phyloP scores from a whole-genome alignment of 2,888 invertebrate genomes.

The Synergus japonicus region DNA sequence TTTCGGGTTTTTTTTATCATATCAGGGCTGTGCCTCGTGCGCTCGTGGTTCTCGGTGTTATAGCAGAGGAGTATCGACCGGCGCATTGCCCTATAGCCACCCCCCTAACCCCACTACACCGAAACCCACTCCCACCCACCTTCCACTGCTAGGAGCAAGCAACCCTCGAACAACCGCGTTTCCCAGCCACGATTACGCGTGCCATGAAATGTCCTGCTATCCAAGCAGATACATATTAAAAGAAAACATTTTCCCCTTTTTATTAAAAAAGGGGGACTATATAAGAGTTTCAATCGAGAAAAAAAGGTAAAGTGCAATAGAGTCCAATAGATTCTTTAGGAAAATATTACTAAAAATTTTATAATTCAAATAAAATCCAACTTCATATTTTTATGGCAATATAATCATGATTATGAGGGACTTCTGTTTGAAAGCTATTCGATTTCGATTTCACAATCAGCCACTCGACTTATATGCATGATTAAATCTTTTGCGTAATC shows the following conservation, averaged over 20 bases:
- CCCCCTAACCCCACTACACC: conserved; percentile 50
- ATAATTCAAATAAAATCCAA: no score
- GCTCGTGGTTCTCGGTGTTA: conserved; percentile 53
- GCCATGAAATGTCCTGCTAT: conserved; percentile 9
- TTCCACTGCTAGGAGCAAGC: conserved; percentile 23
- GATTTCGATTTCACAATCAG: neutral
- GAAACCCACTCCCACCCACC: conserved; percentile 2
- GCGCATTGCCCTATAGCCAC: conserved; percentile 61
- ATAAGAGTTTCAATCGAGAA: neutral
- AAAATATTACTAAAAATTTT: no score
- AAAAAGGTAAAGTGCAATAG: neutral
- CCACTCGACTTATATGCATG: neutral
- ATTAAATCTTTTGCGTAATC: neutral
- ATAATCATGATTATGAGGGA: neutral
- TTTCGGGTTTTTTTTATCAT: neutral
- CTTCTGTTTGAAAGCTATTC: neutral
- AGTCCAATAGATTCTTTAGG: no score
- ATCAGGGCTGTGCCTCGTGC: conserved; percentile 58
- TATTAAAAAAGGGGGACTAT: neutral
- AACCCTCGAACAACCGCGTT: conserved; percentile 31
- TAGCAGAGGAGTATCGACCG: conserved; percentile 67
- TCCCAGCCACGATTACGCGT: conserved; percentile 35
- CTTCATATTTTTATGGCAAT: neutral
- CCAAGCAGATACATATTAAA: neutral
- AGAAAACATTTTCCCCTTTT: neutral